Percentiles rank a stretch among this genome's conserved stretches.
phyloP scores from a whole-genome alignment of 1,140 invertebrate species.

The Drosophila tropicalis region DNA sequence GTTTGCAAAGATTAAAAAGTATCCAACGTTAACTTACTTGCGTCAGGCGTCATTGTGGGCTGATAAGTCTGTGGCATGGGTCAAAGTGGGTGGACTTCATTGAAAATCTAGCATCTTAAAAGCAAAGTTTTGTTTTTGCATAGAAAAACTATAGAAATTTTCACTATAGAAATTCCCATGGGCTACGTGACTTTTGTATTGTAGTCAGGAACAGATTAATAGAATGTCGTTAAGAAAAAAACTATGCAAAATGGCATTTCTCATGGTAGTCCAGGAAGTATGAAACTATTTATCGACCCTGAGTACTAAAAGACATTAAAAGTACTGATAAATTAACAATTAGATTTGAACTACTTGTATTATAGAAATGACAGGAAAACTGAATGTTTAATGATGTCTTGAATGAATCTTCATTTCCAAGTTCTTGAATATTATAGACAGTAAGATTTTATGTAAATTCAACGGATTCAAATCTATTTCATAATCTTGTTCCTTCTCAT shows the following conservation, averaged over 20 bases:
- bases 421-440: no score
- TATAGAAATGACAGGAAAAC: no score
- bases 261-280: not conserved
- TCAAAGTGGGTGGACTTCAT: not conserved
- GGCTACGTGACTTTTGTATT: constrained; percentile 60
- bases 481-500: no score
- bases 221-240: constrained; percentile 8
- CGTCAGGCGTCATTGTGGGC: not conserved
- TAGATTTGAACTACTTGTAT: no score
- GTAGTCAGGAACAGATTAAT: constrained; percentile 17
- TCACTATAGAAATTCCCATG: constrained; percentile 7
- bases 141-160: not conserved
- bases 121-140: not conserved
- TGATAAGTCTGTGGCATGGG: not conserved
- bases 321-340: no score
- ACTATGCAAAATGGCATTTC: constrained; percentile 10
- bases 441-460: no score
- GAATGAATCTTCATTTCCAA: no score
- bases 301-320: no score
- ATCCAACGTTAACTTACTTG: constrained; percentile 1
- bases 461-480: no score
- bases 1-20: constrained; percentile 1
- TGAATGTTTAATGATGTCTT: no score
- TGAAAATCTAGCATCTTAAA: constrained; percentile 3
- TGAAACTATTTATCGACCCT: not conserved